phyloP scores from a whole-genome alignment of 2,113 vertebrate genomes.

The Cynocephalus volans region DNA sequence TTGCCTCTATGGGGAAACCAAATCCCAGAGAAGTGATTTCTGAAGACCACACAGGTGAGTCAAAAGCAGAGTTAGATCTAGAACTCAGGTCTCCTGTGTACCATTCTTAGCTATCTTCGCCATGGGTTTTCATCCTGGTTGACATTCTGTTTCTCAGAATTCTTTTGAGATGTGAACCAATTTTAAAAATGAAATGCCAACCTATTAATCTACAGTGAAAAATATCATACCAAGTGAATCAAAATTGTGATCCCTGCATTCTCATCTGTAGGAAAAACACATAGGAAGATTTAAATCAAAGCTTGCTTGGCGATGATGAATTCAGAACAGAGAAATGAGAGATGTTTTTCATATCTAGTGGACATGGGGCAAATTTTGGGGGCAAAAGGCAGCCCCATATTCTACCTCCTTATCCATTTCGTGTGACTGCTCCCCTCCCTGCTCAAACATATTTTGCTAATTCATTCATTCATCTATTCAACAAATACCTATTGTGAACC shows the following conservation, averaged over 20 bases:
- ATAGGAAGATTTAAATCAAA: neutral
- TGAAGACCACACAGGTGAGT: neutral
- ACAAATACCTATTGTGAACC: neutral
- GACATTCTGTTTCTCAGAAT: neutral
- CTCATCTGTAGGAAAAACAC: neutral
- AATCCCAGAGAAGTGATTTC: neutral
- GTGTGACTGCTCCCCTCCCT: neutral
- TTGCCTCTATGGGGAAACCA: neutral
- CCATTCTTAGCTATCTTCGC: neutral
- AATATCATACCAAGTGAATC: neutral
- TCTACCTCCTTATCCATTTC: neutral
- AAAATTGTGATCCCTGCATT: neutral
- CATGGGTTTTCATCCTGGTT: neutral
- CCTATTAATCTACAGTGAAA: neutral
- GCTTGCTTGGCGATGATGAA: neutral
- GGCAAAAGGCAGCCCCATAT: neutral
- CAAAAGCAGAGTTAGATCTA: neutral
- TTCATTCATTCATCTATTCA: neutral
- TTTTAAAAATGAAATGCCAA: neutral
- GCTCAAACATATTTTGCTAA: neutral
- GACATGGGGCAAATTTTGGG: neutral
- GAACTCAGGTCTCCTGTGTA: neutral
- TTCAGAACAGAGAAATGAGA: neutral
- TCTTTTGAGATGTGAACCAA: slow-evolving; percentile 35
- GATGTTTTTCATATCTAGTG: neutral